Percentiles rank a stretch among this genome's conserved stretches.
phyloP scores from a whole-genome alignment of 2,888 invertebrate species.

The Cosmia pyralina region DNA sequence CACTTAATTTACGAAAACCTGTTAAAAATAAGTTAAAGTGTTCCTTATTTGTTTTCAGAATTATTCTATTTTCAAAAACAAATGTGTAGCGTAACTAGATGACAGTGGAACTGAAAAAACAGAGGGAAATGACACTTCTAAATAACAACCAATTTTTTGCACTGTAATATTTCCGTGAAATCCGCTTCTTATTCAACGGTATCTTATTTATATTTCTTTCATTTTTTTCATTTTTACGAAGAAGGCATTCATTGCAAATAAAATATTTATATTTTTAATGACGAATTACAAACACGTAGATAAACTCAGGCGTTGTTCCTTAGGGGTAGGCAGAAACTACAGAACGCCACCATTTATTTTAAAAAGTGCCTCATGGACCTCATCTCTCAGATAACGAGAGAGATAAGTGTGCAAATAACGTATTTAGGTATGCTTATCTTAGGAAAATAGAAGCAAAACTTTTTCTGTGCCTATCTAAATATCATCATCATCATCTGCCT shows the following conservation, averaged over 20 bases:
- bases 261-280: constrained; percentile 8
- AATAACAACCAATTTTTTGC: constrained; percentile 4
- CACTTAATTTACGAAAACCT: constrained; percentile 29
- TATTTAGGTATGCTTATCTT: too few species aligned
- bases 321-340: too few species aligned
- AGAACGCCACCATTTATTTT: too few species aligned
- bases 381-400: too few species aligned
- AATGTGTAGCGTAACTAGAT: neutral
- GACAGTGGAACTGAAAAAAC: neutral
- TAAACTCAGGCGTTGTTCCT: too few species aligned
- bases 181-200: constrained; percentile 4
- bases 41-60: constrained; percentile 38
- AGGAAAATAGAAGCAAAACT: too few species aligned
- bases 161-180: constrained; percentile 16
- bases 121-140: neutral
- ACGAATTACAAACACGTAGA: too few species aligned
- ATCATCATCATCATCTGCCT: too few species aligned
- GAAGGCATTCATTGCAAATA: neutral
- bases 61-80: constrained; percentile 1
- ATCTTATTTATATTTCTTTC: constrained; percentile 1
- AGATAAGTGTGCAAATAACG: too few species aligned
- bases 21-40: constrained; percentile 28
- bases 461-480: too few species aligned
- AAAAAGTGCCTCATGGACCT: neutral
- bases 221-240: neutral